Conservation (phyloP, 2,888 invertebrate genomes). For the Calameuta idolon region DNA sequence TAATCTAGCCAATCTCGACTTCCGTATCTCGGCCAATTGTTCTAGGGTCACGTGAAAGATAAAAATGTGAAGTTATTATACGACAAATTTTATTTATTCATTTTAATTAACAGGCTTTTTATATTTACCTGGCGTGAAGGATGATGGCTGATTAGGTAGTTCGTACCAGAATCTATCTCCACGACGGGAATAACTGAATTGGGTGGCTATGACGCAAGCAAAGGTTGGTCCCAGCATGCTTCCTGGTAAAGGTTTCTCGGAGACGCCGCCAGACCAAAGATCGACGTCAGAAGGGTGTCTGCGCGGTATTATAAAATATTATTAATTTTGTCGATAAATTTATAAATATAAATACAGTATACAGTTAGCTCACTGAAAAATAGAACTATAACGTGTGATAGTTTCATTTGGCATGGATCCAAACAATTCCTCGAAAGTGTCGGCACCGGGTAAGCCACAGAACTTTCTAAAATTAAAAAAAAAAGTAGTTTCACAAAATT, state of each 20-base stretch:
- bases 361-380: constrained; percentile 77
- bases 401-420: constrained; percentile 92
- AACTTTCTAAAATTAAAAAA: constrained; percentile 73
- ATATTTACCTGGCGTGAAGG: constrained; percentile 77
- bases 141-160: constrained; percentile 89
- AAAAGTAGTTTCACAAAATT: background rate
- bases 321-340: background rate
- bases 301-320: constrained; percentile 28
- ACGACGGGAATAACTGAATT: constrained; percentile 88
- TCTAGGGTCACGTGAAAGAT: constrained; percentile 66
- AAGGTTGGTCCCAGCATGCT: constrained; percentile 96
- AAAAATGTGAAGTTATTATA: background rate
- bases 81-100: background rate
- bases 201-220: constrained; percentile 92
- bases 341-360: constrained; percentile 21
- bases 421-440: constrained; percentile 83
- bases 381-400: constrained; percentile 82
- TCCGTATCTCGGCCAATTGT: constrained; percentile 86
- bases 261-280: constrained; percentile 94
- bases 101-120: background rate
- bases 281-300: constrained; percentile 92
- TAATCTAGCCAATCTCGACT: constrained; percentile 82
- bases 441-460: constrained; percentile 85
- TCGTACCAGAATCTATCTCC: constrained; percentile 97
- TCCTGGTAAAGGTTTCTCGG: constrained; percentile 89